Base-by-base conservation (phyloP, 1,140 invertebrate species). In the Aphis craccivora region DNA sequence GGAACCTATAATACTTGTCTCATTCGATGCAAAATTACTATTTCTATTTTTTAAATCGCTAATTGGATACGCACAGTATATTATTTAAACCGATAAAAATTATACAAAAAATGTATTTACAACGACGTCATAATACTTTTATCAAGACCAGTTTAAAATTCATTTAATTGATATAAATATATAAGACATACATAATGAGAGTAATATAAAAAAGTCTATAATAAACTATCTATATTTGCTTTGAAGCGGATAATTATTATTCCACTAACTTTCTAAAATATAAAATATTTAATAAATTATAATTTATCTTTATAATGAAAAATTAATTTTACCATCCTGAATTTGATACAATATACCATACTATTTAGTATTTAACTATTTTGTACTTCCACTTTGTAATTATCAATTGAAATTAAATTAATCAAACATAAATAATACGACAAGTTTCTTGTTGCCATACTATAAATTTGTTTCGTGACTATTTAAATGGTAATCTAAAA, bases 31-130 rank as follows among this genome's bases (percentile, higher is more conserved):
- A 20, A 30, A 87, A 18, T 30, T n/a, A 89, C 4, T 89, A 37
- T 37, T 89, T 53, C n/a, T 53, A 22, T 89, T 89, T 53, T 53
- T 23, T 22, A 35, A 51, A 89, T 37, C 35, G 22, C 9, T 89
- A 89, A 89, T 53, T 89, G 51, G 87, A 18, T 89, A 53, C n/a
- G n/a, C 20, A 25, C 87, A 53, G 11, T 53, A 53, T 88, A 53
- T 87, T 88, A 53, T 87, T 87, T 35, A 53, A 89, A 89, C 22
- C 48, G n/a, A 89, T 89, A 48, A 35, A 53, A 89, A 53, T 35
- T 48, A 53, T 89, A 22, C 11, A 22, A 48, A 89, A 89, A 89
- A 89, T 89, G 37, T 53, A n/a, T 89, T 35, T 37, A 23, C 25
- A 51, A 51, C 87, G 35, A 18, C 48, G 35, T 53, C 9, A 35